phyloP scores from a whole-genome alignment of 2,797 vertebrate species.

The Morelia viridis region DNA sequence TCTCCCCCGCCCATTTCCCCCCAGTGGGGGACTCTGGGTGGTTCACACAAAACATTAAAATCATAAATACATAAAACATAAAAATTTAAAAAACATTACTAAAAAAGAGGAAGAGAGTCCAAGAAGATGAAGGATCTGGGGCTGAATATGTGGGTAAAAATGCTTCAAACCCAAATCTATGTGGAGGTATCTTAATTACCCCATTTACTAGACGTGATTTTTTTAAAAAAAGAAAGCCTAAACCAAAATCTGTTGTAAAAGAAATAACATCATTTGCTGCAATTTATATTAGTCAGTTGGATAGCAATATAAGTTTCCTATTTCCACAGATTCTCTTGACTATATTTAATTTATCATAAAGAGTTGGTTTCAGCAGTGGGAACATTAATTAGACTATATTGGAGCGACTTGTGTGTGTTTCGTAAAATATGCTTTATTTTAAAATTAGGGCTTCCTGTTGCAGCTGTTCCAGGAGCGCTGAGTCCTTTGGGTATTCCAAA shows the following conservation, averaged over 20 bases:
- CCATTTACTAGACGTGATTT: background rate
- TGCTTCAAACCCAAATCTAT: background rate
- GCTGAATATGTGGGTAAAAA: background rate
- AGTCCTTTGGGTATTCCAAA: slow-evolving; percentile 90
- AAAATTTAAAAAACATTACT: too few relatives aligned
- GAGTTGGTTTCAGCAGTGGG: background rate
- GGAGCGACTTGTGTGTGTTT: slow-evolving; percentile 77
- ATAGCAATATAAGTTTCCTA: background rate
- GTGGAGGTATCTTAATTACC: background rate
- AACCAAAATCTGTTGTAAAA: background rate
- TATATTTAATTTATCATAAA: background rate
- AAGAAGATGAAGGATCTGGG: too few relatives aligned
- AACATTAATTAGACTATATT: slow-evolving; percentile 55
- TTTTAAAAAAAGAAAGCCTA: background rate
- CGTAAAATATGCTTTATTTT: slow-evolving; percentile 84
- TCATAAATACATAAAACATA: too few relatives aligned
- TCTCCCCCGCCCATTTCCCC: too few relatives aligned
- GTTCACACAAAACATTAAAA: too few relatives aligned
- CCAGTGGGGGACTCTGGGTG: too few relatives aligned
- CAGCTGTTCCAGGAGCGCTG: slow-evolving; percentile 89
- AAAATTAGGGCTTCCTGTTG: slow-evolving; percentile 80
- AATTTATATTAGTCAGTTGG: background rate
- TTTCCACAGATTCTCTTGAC: background rate
- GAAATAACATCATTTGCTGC: slow-evolving; percentile 1
- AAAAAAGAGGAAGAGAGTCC: too few relatives aligned